A percentile compares a stretch with the other conserved stretches of the same genome.
phyloP scores from a whole-genome alignment of 37 sponge, comb jelly and placozoan genomes.

The Cliona cf. orientalis region DNA sequence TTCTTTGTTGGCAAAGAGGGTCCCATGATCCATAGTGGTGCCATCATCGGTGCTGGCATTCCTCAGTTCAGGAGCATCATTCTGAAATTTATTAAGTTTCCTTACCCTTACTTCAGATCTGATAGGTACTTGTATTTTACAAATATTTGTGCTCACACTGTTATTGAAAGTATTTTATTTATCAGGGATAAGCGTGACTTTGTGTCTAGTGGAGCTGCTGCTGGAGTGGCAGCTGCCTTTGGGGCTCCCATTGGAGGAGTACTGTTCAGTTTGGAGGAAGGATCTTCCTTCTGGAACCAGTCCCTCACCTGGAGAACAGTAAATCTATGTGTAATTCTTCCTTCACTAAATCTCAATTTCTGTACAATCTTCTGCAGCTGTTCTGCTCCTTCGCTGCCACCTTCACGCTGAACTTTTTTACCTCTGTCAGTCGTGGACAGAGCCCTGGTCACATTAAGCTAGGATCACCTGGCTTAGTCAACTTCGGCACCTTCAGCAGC shows the following conservation, averaged over 20 bases:
- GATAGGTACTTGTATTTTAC: too few species aligned
- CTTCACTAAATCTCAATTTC: not conserved
- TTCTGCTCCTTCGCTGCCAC: constrained; percentile 92
- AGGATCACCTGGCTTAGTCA: constrained; percentile 78
- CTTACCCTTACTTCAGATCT: constrained; percentile 67
- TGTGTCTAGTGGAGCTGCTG: constrained; percentile 94
- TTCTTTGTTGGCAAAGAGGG: constrained; percentile 96
- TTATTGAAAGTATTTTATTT: not conserved
- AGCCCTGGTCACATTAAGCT: constrained; percentile 13
- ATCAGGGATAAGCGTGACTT: constrained; percentile 89
- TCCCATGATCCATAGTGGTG: constrained; percentile 98
- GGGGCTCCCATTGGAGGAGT: constrained; percentile 97
- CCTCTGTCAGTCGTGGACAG: constrained; percentile 27
- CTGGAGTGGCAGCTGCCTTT: constrained; percentile 97
- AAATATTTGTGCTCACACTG: not conserved
- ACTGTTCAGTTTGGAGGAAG: constrained; percentile 97
- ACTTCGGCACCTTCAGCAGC: constrained; percentile 82
- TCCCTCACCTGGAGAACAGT: constrained; percentile 95
- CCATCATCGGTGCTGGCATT: constrained; percentile 91
- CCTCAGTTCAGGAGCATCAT: constrained; percentile 73
- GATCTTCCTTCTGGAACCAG: constrained; percentile 96
- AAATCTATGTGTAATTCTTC: not conserved
- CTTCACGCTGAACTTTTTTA: constrained; percentile 82
- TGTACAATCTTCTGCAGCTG: constrained; percentile 54
- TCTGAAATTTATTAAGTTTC: constrained; percentile 51